Evolutionary conservation across 2,113 vertebrate species (phyloP), one percentile per base, ranked within the genome.

Genomic region (Myanophis thanlyinensis): DNA sequence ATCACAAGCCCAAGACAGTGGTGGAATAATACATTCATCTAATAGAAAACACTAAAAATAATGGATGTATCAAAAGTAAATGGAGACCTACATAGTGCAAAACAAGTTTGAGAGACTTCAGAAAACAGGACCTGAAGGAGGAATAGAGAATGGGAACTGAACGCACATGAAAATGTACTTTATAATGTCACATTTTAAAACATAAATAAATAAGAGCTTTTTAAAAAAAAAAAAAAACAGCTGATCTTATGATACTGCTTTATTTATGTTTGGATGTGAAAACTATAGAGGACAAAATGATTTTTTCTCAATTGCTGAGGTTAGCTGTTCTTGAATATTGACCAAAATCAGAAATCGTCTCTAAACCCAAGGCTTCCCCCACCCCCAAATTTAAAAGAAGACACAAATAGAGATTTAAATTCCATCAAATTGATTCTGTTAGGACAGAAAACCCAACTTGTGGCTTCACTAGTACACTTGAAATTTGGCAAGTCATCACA

Each of bases 21-120:
- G 59, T 95, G 94, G 94, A 93, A 80, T 53, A 95, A 96, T 89
- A 89, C 92, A 93, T 96, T 96, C 23, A 93, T 96, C 94, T 95
- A 73, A 35, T 44, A 52, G 85, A 92, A 40, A 93, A 84, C 44
- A 35, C 49, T 93, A 91, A 93, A 88, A 93, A 92, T 89, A 46
- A 80, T 94, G 92, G 96, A 94, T 92, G 46, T 93, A 93, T 93
- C 56, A 94, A 93, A 94, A 97, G 91, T 93, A 0, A 93, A 94
- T 92, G 53, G 47, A 91, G 94, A 87, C 88, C 91, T 91, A 92
- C 85, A 44, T 89, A 91, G 88, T 8, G 84, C 12, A 93, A 94
- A 80, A 94, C 93, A 93, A 96, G 91, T 92, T 94, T 27, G 90
- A 91, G 40, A 94, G 40, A 87, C 56, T 93, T 94, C 3, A 85